These are phyloP conservation scores for Nibea coibor DNA, from an alignment of 2,113 vertebrate species.

Conservation along the genomic window DNA sequence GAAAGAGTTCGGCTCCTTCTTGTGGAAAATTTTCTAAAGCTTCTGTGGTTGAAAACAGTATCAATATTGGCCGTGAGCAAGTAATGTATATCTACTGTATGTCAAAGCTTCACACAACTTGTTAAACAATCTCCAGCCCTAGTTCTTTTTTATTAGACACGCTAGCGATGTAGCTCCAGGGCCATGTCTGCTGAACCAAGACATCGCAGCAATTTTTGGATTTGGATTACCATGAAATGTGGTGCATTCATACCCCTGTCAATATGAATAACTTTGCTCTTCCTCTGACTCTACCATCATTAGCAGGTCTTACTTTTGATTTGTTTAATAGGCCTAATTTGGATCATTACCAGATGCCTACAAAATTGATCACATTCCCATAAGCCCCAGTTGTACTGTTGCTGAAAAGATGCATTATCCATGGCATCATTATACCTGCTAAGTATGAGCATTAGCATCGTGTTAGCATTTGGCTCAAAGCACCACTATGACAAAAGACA, in stretches of 20 bases:
- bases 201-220: background rate
- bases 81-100: background rate
- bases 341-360: background rate
- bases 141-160: background rate
- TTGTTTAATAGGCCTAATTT: background rate
- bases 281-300: background rate
- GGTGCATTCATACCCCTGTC: background rate
- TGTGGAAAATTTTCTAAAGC: slow-evolving; percentile 16
- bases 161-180: too few species aligned
- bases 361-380: background rate
- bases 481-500: background rate
- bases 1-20: slow-evolving; percentile 30
- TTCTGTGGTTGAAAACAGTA: slow-evolving; percentile 24
- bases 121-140: background rate
- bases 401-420: background rate
- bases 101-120: background rate
- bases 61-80: slow-evolving; percentile 13
- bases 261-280: background rate
- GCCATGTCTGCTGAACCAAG: background rate
- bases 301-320: background rate
- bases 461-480: background rate
- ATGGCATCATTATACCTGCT: background rate
- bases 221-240: background rate
- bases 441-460: too few species aligned
- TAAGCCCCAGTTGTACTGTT: background rate